Conservation (phyloP, 2,888 invertebrate genomes). For the Panzeria rudis region DNA sequence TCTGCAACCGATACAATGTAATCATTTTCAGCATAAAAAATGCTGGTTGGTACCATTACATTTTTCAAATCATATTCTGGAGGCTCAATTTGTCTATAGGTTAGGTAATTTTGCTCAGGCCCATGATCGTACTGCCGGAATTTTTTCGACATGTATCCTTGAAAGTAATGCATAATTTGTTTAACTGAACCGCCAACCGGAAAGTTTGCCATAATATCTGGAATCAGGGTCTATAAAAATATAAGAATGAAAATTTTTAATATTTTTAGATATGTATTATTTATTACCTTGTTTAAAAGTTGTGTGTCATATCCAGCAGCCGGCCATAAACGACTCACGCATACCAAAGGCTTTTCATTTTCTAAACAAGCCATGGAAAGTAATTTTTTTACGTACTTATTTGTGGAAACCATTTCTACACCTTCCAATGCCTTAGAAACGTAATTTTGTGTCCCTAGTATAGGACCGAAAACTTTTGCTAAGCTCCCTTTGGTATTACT, state of each 20-base stretch:
- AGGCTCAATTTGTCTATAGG: constrained; percentile 80
- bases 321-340: constrained; percentile 81
- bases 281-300: constrained; percentile 78
- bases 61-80: constrained; percentile 81
- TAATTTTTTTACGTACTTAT: constrained; percentile 81
- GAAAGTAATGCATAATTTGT: constrained; percentile 82
- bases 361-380: constrained; percentile 81
- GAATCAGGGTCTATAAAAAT: constrained; percentile 77
- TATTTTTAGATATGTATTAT: neutral
- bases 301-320: constrained; percentile 81
- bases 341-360: constrained; percentile 79
- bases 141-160: constrained; percentile 81
- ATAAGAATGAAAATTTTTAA: neutral
- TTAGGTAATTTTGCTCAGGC: constrained; percentile 78
- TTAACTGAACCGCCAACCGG: constrained; percentile 82
- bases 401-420: constrained; percentile 82
- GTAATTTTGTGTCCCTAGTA: constrained; percentile 81
- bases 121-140: constrained; percentile 82
- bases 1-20: constrained; percentile 82
- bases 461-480: constrained; percentile 86
- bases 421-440: constrained; percentile 80
- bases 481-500: constrained; percentile 84
- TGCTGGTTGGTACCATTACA: constrained; percentile 79
- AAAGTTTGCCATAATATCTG: constrained; percentile 81
- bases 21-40: constrained; percentile 82